Percentiles rank a stretch among this genome's conserved stretches.
phyloP scores from a whole-genome alignment of 2,113 vertebrate genomes.

The Gracilinanus agilis region DNA sequence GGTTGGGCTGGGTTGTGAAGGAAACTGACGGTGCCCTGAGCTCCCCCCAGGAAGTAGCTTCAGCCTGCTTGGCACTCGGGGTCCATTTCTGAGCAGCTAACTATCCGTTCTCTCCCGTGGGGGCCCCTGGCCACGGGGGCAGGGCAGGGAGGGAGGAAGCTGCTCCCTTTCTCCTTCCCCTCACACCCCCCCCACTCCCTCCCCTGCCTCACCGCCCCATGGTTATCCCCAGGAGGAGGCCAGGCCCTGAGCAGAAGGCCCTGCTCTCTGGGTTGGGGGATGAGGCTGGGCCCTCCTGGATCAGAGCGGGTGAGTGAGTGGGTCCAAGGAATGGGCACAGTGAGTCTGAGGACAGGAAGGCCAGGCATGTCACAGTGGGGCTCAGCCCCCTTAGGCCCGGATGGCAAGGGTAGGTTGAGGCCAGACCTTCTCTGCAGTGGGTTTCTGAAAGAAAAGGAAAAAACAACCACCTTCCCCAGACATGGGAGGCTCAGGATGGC shows the following conservation, averaged over 20 bases:
- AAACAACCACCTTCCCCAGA: neutral
- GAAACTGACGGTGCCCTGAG: slow-evolving; percentile 66
- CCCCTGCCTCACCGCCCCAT: neutral
- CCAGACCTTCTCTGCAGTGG: slow-evolving; percentile 84
- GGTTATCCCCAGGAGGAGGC: slow-evolving; percentile 61
- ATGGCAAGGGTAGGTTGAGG: slow-evolving; percentile 86
- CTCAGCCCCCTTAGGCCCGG: slow-evolving; percentile 66
- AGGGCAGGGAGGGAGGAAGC: slow-evolving; percentile 61
- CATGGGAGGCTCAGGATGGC: neutral
- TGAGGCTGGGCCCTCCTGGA: slow-evolving; percentile 69
- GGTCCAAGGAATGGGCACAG: slow-evolving; percentile 18
- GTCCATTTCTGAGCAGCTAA: slow-evolving; percentile 55
- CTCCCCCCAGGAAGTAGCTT: slow-evolving; percentile 66
- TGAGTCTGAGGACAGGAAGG: slow-evolving; percentile 64
- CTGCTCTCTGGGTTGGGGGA: slow-evolving; percentile 22
- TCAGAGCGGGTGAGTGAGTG: slow-evolving; percentile 80
- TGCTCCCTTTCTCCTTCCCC: slow-evolving; percentile 50
- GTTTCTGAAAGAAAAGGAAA: slow-evolving; percentile 72
- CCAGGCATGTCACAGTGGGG: slow-evolving; percentile 78
- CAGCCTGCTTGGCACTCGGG: slow-evolving; percentile 67
- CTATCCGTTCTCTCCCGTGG: slow-evolving; percentile 28
- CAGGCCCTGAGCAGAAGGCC: slow-evolving; percentile 61
- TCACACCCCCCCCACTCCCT: neutral
- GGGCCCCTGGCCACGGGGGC: slow-evolving; percentile 48
- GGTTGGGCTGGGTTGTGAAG: slow-evolving; percentile 90